A percentile compares a stretch with the other conserved stretches of the same genome.
Evolutionary conservation across 2,797 vertebrate species (phyloP).

Genomic region (Xenopus petersii): DNA sequence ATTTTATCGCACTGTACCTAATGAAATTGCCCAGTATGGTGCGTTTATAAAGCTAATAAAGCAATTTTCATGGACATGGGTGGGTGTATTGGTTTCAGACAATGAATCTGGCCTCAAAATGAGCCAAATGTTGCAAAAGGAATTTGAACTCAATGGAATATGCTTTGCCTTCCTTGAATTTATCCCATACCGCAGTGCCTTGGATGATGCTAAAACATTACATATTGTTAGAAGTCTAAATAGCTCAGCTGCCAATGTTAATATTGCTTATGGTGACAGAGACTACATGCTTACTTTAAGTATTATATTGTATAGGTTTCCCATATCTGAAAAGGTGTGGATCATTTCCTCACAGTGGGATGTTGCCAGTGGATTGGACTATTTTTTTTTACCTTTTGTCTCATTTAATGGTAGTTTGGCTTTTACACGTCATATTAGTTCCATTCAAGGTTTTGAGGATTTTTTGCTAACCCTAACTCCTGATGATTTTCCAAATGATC

Average conservation of each 20-base stretch:
- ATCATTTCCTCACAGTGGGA: slow-evolving; percentile 28
- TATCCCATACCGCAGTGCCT: background rate
- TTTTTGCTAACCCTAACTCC: slow-evolving; percentile 3
- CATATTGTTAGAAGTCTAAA: background rate
- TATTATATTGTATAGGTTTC: background rate
- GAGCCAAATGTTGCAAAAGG: background rate
- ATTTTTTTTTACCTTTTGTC: background rate
- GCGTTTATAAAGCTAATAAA: background rate
- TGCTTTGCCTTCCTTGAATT: slow-evolving; percentile 2
- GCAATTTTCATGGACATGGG: slow-evolving; percentile 15
- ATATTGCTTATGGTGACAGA: slow-evolving; percentile 10
- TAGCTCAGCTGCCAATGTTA: background rate
- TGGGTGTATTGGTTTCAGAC: background rate
- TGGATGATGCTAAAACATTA: background rate
- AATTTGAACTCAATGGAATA: background rate
- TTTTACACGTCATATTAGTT: background rate
- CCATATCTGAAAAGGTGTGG: slow-evolving; percentile 13
- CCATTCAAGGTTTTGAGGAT: background rate
- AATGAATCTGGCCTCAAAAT: background rate
- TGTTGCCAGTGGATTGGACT: background rate
- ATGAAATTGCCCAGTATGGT: background rate
- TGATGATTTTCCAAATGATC: slow-evolving; percentile 17
- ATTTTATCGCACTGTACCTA: background rate
- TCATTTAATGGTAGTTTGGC: slow-evolving; percentile 28
- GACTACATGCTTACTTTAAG: slow-evolving; percentile 18